Conservation (phyloP, 2,113 vertebrate species). For the Emydura subglobosa region DNA sequence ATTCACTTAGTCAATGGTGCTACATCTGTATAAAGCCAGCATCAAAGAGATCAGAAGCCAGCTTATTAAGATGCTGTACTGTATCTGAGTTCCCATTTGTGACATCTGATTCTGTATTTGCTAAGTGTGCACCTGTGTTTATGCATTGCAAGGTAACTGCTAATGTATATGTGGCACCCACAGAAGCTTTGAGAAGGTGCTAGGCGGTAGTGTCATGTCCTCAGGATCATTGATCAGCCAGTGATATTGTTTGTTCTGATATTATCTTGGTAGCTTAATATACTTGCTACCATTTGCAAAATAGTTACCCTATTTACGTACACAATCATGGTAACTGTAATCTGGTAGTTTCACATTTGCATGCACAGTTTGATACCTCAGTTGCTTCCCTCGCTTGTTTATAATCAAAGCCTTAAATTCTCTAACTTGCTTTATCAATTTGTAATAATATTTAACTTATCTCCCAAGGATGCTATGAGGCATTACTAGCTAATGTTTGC, state of each 20-base stretch:
- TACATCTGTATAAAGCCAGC: accelerated
- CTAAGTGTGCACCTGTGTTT: accelerated
- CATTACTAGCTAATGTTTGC: background rate
- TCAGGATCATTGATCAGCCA: accelerated
- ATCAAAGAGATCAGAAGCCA: background rate
- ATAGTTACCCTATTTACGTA: background rate
- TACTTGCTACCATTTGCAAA: background rate
- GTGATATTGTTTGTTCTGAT: background rate
- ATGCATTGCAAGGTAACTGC: accelerated
- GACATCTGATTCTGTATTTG: background rate
- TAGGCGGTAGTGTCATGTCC: accelerated
- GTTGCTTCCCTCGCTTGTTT: background rate
- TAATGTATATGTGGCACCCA: background rate
- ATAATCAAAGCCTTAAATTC: background rate
- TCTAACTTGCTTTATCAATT: background rate
- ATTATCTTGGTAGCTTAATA: too few species aligned
- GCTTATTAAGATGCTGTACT: background rate
- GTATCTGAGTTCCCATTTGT: accelerated
- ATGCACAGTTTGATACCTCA: background rate
- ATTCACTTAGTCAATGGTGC: background rate
- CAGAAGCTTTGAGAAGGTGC: background rate
- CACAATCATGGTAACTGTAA: background rate
- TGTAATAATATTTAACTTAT: background rate
- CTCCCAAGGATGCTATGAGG: background rate
- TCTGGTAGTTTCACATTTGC: background rate